A percentile compares a stretch with the other conserved stretches of the same genome.
phyloP scores from a whole-genome alignment of 2,113 vertebrate genomes.

The Otocyon megalotis region DNA sequence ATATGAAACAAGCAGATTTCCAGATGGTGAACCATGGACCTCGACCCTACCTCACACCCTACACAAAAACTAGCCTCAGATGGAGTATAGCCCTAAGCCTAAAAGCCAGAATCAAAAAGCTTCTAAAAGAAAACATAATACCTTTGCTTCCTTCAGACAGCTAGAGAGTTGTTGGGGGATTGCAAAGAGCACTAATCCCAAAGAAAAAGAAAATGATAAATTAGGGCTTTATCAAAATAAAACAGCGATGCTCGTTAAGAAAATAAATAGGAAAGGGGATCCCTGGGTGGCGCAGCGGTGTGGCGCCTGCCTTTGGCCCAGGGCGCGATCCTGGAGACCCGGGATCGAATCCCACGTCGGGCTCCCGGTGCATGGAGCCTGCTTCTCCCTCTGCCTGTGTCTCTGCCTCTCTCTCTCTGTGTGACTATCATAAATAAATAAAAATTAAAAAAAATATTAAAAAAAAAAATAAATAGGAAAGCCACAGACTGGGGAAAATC shows the following conservation, averaged over 20 bases:
- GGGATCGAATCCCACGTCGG: too few species aligned
- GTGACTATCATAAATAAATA: too few species aligned
- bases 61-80: background rate
- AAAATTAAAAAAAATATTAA: too few species aligned
- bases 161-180: background rate
- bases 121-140: background rate
- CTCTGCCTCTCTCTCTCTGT: too few species aligned
- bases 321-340: too few species aligned
- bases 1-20: fast-evolving
- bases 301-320: too few species aligned
- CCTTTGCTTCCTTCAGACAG: background rate
- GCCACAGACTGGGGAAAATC: background rate
- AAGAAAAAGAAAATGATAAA: background rate
- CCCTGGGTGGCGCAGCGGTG: too few species aligned
- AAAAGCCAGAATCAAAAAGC: background rate
- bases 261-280: background rate
- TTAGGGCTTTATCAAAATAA: background rate
- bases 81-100: fast-evolving
- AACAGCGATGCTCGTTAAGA: background rate
- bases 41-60: background rate
- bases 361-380: too few species aligned
- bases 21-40: background rate
- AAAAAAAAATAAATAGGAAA: background rate
- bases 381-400: too few species aligned
- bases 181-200: background rate